Base-by-base conservation (phyloP, 2,113 vertebrate species). In the Lophochroa leadbeateri region DNA sequence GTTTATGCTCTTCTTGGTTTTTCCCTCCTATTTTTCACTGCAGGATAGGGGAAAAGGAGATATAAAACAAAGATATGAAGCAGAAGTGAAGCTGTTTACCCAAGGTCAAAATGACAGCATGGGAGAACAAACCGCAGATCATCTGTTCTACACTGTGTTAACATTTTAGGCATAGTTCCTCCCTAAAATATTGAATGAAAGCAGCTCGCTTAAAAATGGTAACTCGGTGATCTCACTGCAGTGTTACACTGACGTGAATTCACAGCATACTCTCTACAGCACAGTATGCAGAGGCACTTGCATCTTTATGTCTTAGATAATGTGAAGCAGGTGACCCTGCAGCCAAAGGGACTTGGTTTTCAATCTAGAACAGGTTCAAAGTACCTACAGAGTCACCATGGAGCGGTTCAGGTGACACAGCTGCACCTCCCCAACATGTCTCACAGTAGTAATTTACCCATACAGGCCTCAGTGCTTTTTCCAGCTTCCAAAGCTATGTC, bases 241-340 rank as follows among this genome's bases (percentile, higher is more conserved):
- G 53, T 1, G 10, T 49, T 53, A 50, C 16, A 49, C 0, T 47
- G 44, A 57, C 2, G 0, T 31, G 41, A 86, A 67, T 31, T 83
- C 81, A 84, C 67, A 74, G 46, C 35, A 29, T 13, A 35, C 18
- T 39, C 46, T n/a, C 52, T 24, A 47, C 5, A n/a, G 7, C 57
- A 57, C 44, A 0, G 0, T 23, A 67, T 2, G 13, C 4, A 46
- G 18, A 85, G 23, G 35, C 33, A 77, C 24, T 6, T 10, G 1
- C 17, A 50, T 5, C 53, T 67, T 70, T 20, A 21, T 6, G 1
- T 23, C 53, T 55, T 23, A 7, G 44, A 60, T 33, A 61, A 21
- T 0, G 4, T 6, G 6, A 75, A 29, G 20, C 55, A 58, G 55
- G 50, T 43, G 46, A 61, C 18, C n/a, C 49, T 19, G 20, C 2